Percentiles rank a stretch among this genome's conserved stretches.
Evolutionary conservation across 2,113 vertebrate genomes (phyloP).

Genomic region (Cochlearius cochlearius): DNA sequence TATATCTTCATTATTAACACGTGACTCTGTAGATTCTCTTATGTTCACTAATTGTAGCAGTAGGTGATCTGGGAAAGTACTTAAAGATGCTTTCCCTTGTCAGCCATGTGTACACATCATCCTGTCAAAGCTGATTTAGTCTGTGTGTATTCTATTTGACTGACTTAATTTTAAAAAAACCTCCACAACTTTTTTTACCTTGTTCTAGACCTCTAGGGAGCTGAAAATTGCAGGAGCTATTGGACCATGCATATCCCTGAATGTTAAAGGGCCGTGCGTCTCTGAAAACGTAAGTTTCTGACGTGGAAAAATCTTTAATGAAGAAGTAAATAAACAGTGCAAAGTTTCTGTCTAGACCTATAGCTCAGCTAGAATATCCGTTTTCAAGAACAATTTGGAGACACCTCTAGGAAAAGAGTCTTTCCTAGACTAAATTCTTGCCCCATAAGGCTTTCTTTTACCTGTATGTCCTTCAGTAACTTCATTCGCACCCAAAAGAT

Average conservation of each 20-base stretch:
- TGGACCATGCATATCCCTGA: slow-evolving; percentile 90
- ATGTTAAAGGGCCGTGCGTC: slow-evolving; percentile 86
- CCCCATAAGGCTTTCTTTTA: not conserved
- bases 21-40: not conserved
- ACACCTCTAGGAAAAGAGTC: not conserved
- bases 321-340: not conserved
- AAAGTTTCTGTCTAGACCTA: not conserved
- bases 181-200: not conserved
- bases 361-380: not conserved
- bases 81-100: not conserved
- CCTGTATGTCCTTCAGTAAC: not conserved
- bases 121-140: not conserved
- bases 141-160: not conserved
- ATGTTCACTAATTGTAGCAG: not conserved
- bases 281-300: slow-evolving; percentile 90
- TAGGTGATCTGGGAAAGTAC: not conserved
- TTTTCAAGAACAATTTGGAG: not conserved
- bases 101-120: not conserved
- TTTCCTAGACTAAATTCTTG: not conserved
- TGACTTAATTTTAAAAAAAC: not conserved
- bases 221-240: slow-evolving; percentile 92
- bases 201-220: slow-evolving; percentile 88
- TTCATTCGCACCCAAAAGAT: not conserved
- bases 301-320: not conserved
- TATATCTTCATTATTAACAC: not conserved